Conservation (phyloP, 2,113 vertebrate genomes). For the Gnathonemus echidnorhynchus region DNA sequence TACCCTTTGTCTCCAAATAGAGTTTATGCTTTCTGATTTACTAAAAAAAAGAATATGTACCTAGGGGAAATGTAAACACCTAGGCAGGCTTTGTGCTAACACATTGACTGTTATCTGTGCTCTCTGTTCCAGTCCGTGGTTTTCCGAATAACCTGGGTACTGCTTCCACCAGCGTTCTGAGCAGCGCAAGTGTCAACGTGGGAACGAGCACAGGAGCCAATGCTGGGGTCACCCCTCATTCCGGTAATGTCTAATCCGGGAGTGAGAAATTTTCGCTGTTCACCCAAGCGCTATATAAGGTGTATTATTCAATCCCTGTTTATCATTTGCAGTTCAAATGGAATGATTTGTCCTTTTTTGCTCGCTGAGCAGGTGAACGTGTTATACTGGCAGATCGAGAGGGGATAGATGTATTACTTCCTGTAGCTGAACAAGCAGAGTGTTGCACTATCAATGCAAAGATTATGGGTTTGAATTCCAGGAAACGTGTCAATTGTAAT, state of each 20-base stretch:
- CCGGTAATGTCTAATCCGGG: conserved; percentile 47
- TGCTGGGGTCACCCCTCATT: conserved; percentile 31
- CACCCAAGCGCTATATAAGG: not conserved
- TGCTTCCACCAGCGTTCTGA: conserved; percentile 43
- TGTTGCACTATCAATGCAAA: not conserved
- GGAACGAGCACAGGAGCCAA: not conserved
- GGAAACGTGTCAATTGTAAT: not conserved
- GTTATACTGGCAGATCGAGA: not conserved
- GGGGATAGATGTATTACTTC: not conserved
- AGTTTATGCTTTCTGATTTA: not conserved
- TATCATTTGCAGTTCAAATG: not conserved
- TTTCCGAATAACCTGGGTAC: conserved; percentile 74
- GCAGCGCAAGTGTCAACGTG: conserved; percentile 22
- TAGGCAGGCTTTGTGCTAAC: not conserved
- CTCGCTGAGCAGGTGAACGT: not conserved
- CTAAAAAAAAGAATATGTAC: not conserved
- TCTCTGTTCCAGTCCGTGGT: conserved; percentile 34
- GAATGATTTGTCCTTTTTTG: not conserved
- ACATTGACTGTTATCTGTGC: not conserved
- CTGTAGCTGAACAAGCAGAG: not conserved
- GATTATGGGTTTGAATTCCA: not conserved
- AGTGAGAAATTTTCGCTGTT: not conserved
- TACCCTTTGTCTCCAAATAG: not conserved
- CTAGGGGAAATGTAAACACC: not conserved
- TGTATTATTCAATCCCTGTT: not conserved